phyloP scores from a whole-genome alignment of 2,888 invertebrate species.

The Idaea aversata region DNA sequence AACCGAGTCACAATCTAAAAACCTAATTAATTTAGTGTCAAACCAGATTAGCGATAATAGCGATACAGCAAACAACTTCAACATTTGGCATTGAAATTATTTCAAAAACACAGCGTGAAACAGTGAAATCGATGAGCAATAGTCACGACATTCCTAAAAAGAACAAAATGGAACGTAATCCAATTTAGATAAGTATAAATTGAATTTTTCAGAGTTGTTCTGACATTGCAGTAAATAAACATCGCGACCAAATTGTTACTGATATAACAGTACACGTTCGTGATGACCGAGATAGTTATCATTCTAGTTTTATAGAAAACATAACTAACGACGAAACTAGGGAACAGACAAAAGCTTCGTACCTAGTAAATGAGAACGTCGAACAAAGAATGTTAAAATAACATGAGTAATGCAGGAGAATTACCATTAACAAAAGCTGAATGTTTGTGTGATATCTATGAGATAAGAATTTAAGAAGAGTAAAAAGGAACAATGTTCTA shows the following conservation, averaged over 20 bases:
- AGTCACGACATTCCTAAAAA: slow-evolving; percentile 45
- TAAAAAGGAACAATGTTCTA: slow-evolving; percentile 2
- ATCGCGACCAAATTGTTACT: slow-evolving; percentile 50
- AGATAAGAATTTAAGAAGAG: background rate
- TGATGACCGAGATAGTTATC: slow-evolving; percentile 58
- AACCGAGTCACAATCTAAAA: slow-evolving; percentile 1
- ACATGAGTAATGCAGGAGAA: slow-evolving; percentile 42
- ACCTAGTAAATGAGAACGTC: slow-evolving; percentile 46
- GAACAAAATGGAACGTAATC: slow-evolving; percentile 46
- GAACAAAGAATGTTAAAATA: slow-evolving; percentile 57
- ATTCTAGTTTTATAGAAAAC: slow-evolving; percentile 54
- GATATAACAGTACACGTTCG: slow-evolving; percentile 61
- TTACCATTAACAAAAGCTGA: slow-evolving; percentile 33
- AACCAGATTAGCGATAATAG: background rate
- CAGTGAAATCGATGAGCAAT: slow-evolving; percentile 37
- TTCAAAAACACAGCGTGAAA: slow-evolving; percentile 36
- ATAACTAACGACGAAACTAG: slow-evolving; percentile 47
- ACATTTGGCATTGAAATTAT: slow-evolving; percentile 22
- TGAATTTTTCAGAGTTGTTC: slow-evolving; percentile 42
- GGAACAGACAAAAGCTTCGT: slow-evolving; percentile 48
- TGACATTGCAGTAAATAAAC: slow-evolving; percentile 48
- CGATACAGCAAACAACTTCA: slow-evolving; percentile 6
- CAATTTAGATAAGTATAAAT: slow-evolving; percentile 53
- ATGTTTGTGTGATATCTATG: slow-evolving; percentile 12
- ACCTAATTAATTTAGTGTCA: background rate